phyloP scores from a whole-genome alignment of 2,797 vertebrate genomes.

The Australoheros facetus region DNA sequence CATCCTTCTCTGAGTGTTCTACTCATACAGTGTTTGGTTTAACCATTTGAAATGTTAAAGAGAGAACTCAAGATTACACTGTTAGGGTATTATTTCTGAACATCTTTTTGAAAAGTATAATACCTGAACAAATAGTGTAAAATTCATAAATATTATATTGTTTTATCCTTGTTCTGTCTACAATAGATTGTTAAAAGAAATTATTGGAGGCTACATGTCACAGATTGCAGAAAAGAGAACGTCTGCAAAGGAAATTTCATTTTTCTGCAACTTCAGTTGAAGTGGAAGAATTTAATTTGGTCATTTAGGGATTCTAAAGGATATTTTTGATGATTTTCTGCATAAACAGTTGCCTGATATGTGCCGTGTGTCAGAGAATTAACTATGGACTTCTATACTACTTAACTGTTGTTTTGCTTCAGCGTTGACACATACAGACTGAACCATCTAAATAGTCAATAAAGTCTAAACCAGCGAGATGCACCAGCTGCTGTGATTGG shows the following conservation, averaged over 20 bases:
- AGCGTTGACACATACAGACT: neutral
- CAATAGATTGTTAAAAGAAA: neutral
- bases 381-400: neutral
- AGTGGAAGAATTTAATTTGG: neutral
- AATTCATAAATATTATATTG: neutral
- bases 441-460: neutral
- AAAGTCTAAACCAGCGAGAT: conserved; percentile 6
- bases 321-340: neutral
- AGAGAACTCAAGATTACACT: neutral
- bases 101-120: neutral
- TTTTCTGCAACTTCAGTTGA: neutral
- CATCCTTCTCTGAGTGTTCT: conserved; percentile 1
- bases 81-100: neutral
- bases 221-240: neutral
- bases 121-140: neutral
- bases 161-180: neutral
- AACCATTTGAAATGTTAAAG: conserved; percentile 2
- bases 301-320: neutral
- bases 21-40: neutral
- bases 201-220: neutral
- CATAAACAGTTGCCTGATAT: neutral
- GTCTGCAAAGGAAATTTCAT: neutral
- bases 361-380: neutral
- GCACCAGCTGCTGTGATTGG: conserved; percentile 4
- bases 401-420: conserved; percentile 6